A percentile compares a stretch with the other conserved stretches of the same genome.
phyloP scores from a whole-genome alignment of 2,888 invertebrate genomes.

The Dichetophora obliterata region DNA sequence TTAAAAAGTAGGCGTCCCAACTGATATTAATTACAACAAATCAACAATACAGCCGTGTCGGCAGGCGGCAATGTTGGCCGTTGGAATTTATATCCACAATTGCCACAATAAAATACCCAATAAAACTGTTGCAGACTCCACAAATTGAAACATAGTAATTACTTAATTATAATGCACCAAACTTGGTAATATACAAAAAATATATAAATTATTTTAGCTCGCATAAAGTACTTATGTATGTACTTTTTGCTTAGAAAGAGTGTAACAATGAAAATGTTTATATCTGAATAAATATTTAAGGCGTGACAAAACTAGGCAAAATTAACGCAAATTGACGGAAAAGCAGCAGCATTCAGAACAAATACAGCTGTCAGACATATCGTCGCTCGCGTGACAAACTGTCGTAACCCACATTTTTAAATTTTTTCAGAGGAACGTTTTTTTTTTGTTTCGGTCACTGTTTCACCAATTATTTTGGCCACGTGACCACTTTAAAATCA shows the following conservation, averaged over 20 bases:
- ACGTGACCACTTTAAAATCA: too few relatives aligned
- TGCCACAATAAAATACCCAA: not conserved
- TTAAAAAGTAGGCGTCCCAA: constrained; percentile 13
- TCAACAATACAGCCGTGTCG: not conserved
- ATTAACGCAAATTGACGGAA: too few relatives aligned
- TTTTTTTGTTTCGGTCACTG: too few relatives aligned
- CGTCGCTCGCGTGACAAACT: too few relatives aligned
- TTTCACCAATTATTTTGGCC: too few relatives aligned
- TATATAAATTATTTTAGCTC: not conserved
- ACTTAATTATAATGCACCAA: constrained; percentile 6
- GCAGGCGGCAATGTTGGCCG: not conserved
- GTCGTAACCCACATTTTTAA: too few relatives aligned
- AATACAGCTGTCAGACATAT: too few relatives aligned
- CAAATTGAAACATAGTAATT: constrained; percentile 15
- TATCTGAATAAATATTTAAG: too few relatives aligned
- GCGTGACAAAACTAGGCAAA: too few relatives aligned
- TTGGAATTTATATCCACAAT: not conserved
- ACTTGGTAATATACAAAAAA: not conserved
- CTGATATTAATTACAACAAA: constrained; percentile 1
- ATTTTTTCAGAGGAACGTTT: too few relatives aligned
- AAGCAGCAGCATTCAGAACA: too few relatives aligned
- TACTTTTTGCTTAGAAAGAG: not conserved
- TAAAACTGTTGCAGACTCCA: not conserved
- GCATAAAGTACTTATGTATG: too few relatives aligned
- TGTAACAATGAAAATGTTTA: not conserved